These are phyloP conservation scores for Drosophila austrosaltans DNA, from an alignment of 2,888 invertebrate genomes.

Conservation along the genomic window DNA sequence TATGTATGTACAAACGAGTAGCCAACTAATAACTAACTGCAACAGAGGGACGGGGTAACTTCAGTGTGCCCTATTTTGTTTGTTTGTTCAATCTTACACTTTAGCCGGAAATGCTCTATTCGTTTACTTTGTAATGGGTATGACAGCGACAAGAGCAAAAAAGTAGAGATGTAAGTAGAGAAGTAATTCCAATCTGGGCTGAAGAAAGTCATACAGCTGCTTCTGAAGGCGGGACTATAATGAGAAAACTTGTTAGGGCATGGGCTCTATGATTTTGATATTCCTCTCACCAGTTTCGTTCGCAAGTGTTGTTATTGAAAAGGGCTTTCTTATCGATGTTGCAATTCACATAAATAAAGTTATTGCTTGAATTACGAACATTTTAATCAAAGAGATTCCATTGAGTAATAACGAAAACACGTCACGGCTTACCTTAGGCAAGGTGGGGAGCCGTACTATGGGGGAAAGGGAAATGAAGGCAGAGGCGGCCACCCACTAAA, in stretches of 20 bases:
- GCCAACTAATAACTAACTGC: conserved; percentile 22
- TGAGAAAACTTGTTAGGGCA: conserved; percentile 15
- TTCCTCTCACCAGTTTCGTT: background rate
- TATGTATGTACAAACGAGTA: background rate
- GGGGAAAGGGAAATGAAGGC: conserved; percentile 10
- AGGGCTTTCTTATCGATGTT: conserved; percentile 2
- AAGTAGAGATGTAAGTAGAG: conserved; percentile 1
- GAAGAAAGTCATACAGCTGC: conserved; percentile 13
- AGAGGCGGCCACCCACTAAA: conserved; percentile 51
- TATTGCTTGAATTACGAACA: conserved; percentile 3
- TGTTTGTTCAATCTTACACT: background rate
- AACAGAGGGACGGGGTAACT: background rate
- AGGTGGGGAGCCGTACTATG: background rate
- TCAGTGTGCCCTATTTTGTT: conserved; percentile 2
- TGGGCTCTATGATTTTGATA: background rate
- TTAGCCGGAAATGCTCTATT: background rate
- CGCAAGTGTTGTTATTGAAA: background rate
- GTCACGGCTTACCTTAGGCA: conserved; percentile 15
- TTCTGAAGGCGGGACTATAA: conserved; percentile 6
- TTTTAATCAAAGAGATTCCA: conserved; percentile 18
- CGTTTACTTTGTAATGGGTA: background rate
- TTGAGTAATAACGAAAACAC: conserved; percentile 25
- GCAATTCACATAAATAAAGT: conserved; percentile 7
- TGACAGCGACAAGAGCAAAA: background rate
- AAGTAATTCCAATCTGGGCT: conserved; percentile 18